Evolutionary conservation across 2,797 vertebrate species (phyloP), one percentile per base, ranked within the genome.

Genomic region (Pristis pectinata): DNA sequence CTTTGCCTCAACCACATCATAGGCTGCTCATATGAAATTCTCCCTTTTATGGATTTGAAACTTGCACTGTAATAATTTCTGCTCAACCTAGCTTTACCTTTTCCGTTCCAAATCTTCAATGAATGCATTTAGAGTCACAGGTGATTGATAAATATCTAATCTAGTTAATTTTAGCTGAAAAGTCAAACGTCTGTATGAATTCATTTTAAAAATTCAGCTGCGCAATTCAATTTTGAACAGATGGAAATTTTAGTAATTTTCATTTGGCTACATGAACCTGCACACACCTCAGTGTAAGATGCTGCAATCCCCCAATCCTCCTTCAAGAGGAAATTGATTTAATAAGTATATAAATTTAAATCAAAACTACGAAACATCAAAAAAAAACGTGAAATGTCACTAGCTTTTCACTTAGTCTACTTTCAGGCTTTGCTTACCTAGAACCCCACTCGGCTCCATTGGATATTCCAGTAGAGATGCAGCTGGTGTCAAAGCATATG

Each of bases 401-500:
- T 67, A n/a, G 0, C 2, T 67, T 41, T 41, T 37, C 17, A 24
- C 15, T 53, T 94, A 94, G 53, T 61, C 56, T 91, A 41, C n/a
- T 67, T 89, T 64, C 7, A 24, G 19, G 37, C 17, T 64, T 87
- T 97, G 97, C 98, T 98, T 98, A 98, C 98, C 97, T 98, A 98
- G 97, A 97, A 98, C 97, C 97, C 97, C 97, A 96, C 96, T 97
- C 96, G 97, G 97, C 95, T 98, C 98, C 95, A 98, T 97, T 96
- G 98, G 98, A 96, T 98, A 98, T 97, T 98, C 98, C 97, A 98
- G 97, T 96, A 98, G 96, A 95, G 98, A 98, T 95, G 67, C 89
- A 59, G 97, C 97, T 96, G 97, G 98, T 80, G 98, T 97, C 97
- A 98, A 97, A 96, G 98, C 96, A 94, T 98, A 98, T 19, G 97